These are phyloP conservation scores for Helarctos malayanus DNA, from an alignment of 2,797 vertebrate genomes.

Conservation along the genomic window DNA sequence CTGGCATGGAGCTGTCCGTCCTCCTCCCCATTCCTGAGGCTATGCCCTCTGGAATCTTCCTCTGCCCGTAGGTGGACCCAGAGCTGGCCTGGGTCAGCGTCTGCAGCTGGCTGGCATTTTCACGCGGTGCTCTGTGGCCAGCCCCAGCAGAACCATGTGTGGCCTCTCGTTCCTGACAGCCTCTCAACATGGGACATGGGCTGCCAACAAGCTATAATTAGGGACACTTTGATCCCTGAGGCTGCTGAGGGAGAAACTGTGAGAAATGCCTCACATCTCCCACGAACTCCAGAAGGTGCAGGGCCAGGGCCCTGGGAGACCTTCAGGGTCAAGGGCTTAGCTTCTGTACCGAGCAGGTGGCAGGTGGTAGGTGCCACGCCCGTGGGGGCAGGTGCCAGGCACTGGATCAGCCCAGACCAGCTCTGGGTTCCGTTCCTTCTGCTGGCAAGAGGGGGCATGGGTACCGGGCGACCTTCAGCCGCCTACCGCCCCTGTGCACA, in stretches of 20 bases:
- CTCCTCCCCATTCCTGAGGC: neutral
- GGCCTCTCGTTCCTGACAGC: neutral
- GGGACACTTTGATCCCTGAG: neutral
- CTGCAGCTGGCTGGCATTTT: too few species aligned
- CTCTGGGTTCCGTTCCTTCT: neutral
- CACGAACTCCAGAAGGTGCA: accelerated
- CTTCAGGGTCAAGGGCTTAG: neutral
- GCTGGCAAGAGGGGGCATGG: accelerated
- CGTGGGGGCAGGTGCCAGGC: neutral
- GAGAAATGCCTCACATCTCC: neutral
- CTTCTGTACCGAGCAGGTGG: neutral
- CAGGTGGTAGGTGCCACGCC: neutral
- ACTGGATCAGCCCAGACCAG: neutral
- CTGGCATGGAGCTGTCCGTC: neutral
- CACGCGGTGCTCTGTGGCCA: accelerated
- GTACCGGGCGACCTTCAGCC: neutral
- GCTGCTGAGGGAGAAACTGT: neutral
- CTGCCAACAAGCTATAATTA: neutral
- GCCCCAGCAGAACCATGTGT: accelerated
- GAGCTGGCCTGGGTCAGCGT: neutral
- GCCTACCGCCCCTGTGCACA: accelerated
- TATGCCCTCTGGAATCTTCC: neutral
- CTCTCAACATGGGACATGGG: neutral
- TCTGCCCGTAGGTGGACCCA: neutral
- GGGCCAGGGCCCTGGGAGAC: neutral